These are phyloP conservation scores for Picathartes gymnocephalus DNA, from an alignment of 2,113 vertebrate species.

Conservation along the genomic window DNA sequence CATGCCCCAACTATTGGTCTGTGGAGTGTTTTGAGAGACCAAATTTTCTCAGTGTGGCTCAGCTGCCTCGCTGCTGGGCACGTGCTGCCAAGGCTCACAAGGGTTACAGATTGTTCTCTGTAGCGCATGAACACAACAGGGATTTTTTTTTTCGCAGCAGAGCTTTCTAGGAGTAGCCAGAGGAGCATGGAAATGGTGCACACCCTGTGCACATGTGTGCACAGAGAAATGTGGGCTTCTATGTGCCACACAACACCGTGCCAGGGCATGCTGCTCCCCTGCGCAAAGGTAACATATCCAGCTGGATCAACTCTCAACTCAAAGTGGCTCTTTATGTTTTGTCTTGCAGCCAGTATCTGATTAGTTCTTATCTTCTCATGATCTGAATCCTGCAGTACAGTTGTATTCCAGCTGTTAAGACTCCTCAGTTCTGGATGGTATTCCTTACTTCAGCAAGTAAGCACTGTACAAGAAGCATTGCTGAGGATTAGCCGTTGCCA, in stretches of 20 bases:
- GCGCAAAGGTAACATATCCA: fast-evolving
- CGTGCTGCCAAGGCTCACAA: not conserved
- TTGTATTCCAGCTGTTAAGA: not conserved
- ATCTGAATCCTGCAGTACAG: not conserved
- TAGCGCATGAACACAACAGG: not conserved
- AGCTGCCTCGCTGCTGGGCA: not conserved
- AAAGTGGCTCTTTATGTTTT: not conserved
- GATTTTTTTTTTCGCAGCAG: not conserved
- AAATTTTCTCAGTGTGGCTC: not conserved
- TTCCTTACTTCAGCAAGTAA: not conserved
- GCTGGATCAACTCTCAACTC: not conserved
- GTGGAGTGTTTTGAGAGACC: not conserved
- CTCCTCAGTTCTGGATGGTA: not conserved
- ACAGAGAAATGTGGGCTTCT: not conserved
- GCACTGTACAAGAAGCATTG: not conserved
- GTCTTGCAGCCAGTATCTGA: not conserved
- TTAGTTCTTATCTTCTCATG: not conserved
- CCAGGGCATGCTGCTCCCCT: not conserved
- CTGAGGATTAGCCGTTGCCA: not conserved
- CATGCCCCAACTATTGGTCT: not conserved
- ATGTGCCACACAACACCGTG: not conserved
- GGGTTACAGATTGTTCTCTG: not conserved
- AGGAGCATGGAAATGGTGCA: not conserved
- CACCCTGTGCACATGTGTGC: not conserved
- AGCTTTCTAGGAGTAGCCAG: not conserved